Conservation (phyloP, 2,113 vertebrate genomes). For the Ictidomys tridecemlineatus region DNA sequence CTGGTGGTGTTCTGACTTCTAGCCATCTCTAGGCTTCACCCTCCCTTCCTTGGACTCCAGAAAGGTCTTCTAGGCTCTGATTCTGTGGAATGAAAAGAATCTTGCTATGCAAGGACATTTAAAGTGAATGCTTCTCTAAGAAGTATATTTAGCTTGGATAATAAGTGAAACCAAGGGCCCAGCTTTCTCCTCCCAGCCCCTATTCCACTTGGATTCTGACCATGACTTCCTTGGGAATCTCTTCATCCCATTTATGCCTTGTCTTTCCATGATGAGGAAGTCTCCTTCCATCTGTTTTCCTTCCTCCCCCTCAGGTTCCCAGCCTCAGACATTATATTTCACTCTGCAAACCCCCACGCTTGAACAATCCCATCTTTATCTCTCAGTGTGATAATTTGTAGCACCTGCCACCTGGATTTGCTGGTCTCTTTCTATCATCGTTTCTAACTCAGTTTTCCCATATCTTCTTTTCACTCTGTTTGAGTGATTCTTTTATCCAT, state of each 20-base stretch:
- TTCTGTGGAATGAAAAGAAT: background rate
- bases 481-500: background rate
- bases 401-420: background rate
- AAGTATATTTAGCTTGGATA: background rate
- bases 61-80: too few relatives aligned
- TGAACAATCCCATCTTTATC: background rate
- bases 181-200: fast-evolving
- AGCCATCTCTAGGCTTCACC: too few relatives aligned
- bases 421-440: background rate
- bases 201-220: background rate
- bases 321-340: background rate
- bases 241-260: background rate
- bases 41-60: fast-evolving
- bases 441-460: background rate
- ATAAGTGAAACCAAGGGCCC: background rate
- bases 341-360: background rate
- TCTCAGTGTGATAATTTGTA: background rate
- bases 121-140: too few relatives aligned
- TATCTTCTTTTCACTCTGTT: background rate
- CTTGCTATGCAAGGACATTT: background rate
- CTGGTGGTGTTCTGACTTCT: background rate
- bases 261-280: background rate
- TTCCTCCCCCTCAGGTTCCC: background rate
- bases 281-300: background rate
- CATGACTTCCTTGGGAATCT: background rate